Base-by-base conservation (phyloP, 2,113 vertebrate genomes). In the Cochlearius cochlearius region DNA sequence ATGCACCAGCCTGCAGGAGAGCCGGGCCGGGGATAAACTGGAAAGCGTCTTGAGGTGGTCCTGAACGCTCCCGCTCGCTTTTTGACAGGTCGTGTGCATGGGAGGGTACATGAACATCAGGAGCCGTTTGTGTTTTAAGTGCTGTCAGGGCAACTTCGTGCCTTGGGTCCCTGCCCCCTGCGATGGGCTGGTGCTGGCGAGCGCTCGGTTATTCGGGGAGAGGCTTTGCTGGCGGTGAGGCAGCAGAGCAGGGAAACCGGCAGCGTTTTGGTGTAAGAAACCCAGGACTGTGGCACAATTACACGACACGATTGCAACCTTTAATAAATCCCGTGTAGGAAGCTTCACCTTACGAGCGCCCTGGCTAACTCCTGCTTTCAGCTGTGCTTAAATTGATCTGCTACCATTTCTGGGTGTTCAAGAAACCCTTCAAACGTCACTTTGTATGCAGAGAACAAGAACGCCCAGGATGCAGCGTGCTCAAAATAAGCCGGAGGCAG, bases 31-130 rank as follows among this genome's bases (percentile, higher is more conserved):
- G 13, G 45, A 2, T 1, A 15, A 22, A 6, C 50, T 11, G 19
- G 9, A 1, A 15, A 69, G 30, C 3, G 2, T 9, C 63, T 6
- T 4, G 53, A 23, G 11, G 1, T 12, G 4, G 11, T 25, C 36
- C 18, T 7, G 32, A 53, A 3, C 0, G 0, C 29, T 74, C 26
- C 3, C 2, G 0, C 21, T 25, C 0, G 11, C 19, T 19, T 2
- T 36, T 26, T 41, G 80, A 9, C 14, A 0, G 1, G 41, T 15
- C 2, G 0, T 2, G 0, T 1, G 56, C 9, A 0, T 2, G 22
- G 72, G 19, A 13, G 59, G 7, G 1, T 2, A 2, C 9, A 49
- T 6, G 12, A 18, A 2, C 3, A 45, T 13, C 47, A 9, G 43
- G 59, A 68, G 52, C 53, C 3, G 4, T 25, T 39, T 3, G 11